These are phyloP conservation scores for Mastomys natalensis DNA, from an alignment of 2,113 vertebrate genomes.

Conservation along the genomic window DNA sequence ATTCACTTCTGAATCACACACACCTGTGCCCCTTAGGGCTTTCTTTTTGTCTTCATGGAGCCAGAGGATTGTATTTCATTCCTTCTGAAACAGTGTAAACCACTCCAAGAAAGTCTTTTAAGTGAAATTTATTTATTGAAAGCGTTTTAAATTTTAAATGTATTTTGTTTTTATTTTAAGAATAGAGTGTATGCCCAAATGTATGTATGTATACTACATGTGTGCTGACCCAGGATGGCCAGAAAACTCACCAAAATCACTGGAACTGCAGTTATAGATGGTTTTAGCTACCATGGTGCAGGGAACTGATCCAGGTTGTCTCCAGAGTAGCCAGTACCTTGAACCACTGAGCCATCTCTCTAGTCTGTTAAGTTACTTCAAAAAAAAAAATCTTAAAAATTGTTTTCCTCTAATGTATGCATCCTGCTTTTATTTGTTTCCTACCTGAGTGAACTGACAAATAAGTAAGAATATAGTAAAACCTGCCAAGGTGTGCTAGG, in stretches of 20 bases:
- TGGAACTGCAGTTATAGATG: not conserved
- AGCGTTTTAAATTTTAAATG: not conserved
- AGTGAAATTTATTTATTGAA: not conserved
- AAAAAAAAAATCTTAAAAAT: slow-evolving; percentile 8
- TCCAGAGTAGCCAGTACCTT: too few relatives aligned
- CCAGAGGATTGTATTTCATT: not conserved
- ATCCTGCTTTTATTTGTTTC: not conserved
- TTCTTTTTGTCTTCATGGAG: not conserved
- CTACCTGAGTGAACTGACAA: not conserved
- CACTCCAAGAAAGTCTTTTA: not conserved
- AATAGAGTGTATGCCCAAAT: not conserved
- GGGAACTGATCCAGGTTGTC: not conserved
- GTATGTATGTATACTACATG: not conserved
- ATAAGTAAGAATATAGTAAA: not conserved
- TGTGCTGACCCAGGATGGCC: not conserved
- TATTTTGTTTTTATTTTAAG: not conserved
- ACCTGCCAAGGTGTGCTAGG: not conserved
- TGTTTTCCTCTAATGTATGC: not conserved
- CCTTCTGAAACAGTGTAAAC: not conserved
- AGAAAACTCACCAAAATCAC: not conserved
- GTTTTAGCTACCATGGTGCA: not conserved
- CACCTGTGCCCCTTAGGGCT: not conserved
- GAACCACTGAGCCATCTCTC: not conserved
- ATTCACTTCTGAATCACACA: not conserved
- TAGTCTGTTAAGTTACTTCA: too few relatives aligned